Conservation (phyloP, 2,797 vertebrate genomes). For the Ara ararauna region DNA sequence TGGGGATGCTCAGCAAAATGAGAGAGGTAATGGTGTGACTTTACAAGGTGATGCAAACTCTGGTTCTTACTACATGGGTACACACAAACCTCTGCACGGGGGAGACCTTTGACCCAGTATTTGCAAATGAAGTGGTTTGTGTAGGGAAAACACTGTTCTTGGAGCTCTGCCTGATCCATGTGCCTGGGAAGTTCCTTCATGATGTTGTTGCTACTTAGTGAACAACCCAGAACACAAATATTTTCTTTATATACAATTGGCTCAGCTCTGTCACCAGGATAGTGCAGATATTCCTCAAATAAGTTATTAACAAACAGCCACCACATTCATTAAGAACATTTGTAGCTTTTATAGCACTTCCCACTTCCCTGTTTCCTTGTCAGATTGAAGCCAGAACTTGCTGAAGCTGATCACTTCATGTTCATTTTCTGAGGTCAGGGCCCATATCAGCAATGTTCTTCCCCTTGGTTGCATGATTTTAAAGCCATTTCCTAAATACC, state of each 20-base stretch:
- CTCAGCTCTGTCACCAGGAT: neutral
- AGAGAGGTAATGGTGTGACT: neutral
- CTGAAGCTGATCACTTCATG: neutral
- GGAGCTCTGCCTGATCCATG: neutral
- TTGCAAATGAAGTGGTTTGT: neutral
- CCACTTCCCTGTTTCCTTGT: neutral
- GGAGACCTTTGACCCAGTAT: neutral
- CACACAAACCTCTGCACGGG: neutral
- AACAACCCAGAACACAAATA: neutral
- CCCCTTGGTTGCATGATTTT: neutral
- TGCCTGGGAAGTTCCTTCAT: neutral
- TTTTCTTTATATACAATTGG: neutral
- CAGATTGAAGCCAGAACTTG: neutral
- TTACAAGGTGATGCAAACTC: neutral
- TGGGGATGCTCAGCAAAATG: accelerated
- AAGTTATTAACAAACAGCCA: neutral
- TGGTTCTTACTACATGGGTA: neutral
- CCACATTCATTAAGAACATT: neutral
- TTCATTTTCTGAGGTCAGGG: neutral
- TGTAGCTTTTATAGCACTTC: neutral
- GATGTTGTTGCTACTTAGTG: neutral
- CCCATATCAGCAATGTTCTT: neutral
- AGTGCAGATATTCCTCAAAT: neutral
- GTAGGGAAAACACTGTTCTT: neutral
- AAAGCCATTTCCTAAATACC: neutral